Evolutionary conservation across 2,113 vertebrate species (phyloP), one percentile per base, ranked within the genome.

Genomic region (Morone chrysops): DNA sequence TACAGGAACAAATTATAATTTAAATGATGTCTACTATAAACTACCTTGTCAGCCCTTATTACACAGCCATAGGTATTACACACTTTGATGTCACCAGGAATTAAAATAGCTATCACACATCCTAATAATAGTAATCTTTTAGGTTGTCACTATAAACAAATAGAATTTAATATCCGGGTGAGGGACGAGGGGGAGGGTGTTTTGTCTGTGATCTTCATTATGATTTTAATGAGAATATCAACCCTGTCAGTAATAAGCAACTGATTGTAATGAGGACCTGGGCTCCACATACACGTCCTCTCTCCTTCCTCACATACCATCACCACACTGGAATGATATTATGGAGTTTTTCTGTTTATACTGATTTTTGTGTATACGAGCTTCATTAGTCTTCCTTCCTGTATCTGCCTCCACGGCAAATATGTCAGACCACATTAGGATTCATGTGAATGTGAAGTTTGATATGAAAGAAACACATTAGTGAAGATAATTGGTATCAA

Each of bases 211-310:
- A 78, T 82, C 60, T 31, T 71, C 65, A 45, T 74, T 63, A 62
- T 76, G 63, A 87, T 76, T 78, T 84, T 87, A 83, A 86, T 92
- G 81, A 90, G 83, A 85, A 82, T 78, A 81, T 81, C 74, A 86
- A 20, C 61, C 45, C 57, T 85, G 82, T 87, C 69, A 82, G 74
- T 87, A 80, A 81, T 60, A 77, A 72, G 74, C 50, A 47, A 75
- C 72, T 72, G 77, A 78, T 80, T 74, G 20, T 87, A 66, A 83
- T 79, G 54, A 78, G 53, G 65, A 63, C 66, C 56, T 67, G 50
- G 54, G 51, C 41, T 57, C 8, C 12, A 45, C 48, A 22, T 17
- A 38, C 57, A 59, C 69, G 5, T 65, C 18, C 11, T 14, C 66
- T 59, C 66, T 81, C 43, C 60, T 67, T 47, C 59, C 47, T 66